Conservation (phyloP, 1,140 invertebrate genomes). For the Potamilus streckersoni region DNA sequence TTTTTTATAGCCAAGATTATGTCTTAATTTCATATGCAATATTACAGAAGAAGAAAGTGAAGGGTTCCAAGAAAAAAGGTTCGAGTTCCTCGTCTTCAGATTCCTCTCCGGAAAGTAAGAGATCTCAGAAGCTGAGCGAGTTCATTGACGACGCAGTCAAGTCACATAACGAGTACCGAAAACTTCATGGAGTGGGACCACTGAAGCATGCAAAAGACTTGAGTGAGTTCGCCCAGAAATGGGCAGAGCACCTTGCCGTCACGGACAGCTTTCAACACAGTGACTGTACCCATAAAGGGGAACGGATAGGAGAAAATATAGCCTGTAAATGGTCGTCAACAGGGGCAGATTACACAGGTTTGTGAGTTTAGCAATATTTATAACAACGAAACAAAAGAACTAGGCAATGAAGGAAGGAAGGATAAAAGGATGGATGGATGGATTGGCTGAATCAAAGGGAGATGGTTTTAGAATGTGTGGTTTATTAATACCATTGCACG, state of each 20-base stretch:
- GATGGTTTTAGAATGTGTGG: too few relatives aligned
- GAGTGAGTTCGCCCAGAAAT: constrained; percentile 74
- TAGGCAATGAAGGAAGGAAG: too few relatives aligned
- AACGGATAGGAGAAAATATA: constrained; percentile 62
- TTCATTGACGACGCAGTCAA: constrained; percentile 62
- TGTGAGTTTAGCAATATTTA: neutral
- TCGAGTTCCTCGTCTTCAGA: constrained; percentile 2
- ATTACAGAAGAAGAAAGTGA: too few relatives aligned
- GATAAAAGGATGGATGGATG: too few relatives aligned
- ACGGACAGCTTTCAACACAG: constrained; percentile 81
- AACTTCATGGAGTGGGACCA: constrained; percentile 75
- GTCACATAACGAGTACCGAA: constrained; percentile 80
- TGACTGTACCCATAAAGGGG: constrained; percentile 70
- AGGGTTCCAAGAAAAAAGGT: neutral
- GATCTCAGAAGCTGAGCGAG: constrained; percentile 29
- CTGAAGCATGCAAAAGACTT: constrained; percentile 54
- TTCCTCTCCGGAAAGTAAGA: constrained; percentile 2
- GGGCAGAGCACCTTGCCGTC: constrained; percentile 86
- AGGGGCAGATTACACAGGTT: constrained; percentile 55
- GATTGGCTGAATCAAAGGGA: too few relatives aligned
- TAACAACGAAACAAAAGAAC: too few relatives aligned
- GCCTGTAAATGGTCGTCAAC: constrained; percentile 56
- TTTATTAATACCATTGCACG: too few relatives aligned
- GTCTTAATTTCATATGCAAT: too few relatives aligned
- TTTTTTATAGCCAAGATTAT: constrained; percentile 4